Percentiles rank a stretch among this genome's conserved stretches.
phyloP scores from a whole-genome alignment of 2,888 invertebrate genomes.

The Leptinotarsa rubiginosa region DNA sequence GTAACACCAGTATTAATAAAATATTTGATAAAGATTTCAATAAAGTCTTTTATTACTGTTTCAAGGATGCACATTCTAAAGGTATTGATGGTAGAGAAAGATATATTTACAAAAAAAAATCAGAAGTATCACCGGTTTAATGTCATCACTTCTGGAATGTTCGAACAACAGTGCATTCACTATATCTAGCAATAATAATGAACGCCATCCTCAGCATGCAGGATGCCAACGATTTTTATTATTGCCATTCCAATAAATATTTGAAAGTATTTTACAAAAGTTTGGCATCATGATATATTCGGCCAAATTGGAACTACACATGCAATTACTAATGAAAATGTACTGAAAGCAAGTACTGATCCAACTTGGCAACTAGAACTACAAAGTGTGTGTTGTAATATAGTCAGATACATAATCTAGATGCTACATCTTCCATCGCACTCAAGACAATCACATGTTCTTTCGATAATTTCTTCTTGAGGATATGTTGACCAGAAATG shows the following conservation, averaged over 20 bases:
- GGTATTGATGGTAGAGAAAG: too few species aligned
- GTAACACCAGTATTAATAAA: too few species aligned
- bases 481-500: neutral
- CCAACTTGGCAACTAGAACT: neutral
- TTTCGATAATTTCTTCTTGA: neutral
- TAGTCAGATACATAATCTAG: slow-evolving; percentile 1
- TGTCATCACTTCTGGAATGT: too few species aligned
- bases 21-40: too few species aligned
- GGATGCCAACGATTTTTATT: too few species aligned
- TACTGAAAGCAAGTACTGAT: neutral
- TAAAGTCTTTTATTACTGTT: too few species aligned
- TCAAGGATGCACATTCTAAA: too few species aligned
- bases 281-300: neutral
- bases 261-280: neutral
- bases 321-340: neutral
- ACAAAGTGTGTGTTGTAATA: neutral
- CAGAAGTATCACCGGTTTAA: too few species aligned
- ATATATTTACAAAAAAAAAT: too few species aligned
- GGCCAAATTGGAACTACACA: neutral
- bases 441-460: slow-evolving; percentile 1
- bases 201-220: too few species aligned
- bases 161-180: too few species aligned
- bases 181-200: too few species aligned
- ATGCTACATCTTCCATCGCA: neutral
- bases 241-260: neutral